Evolutionary conservation across 2,888 invertebrate genomes (phyloP), one percentile per base, ranked within the genome.

Genomic region (Pristionchus exspectatus): DNA sequence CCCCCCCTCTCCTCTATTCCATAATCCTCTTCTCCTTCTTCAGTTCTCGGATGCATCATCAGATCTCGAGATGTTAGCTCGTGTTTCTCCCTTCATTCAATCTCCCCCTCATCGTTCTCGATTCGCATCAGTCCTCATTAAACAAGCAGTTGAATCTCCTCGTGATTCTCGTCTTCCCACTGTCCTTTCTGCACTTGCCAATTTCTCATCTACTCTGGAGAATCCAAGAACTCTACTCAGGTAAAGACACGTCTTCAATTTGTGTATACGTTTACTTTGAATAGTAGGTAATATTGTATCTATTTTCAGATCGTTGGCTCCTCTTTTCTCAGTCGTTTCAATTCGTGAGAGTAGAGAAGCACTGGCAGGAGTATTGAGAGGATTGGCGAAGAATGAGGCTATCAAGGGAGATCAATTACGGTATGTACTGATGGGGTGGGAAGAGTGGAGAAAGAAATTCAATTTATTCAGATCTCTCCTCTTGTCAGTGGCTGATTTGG

Each of bases 401-500:
- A 24, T 87, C 56, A 54, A 90, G 77, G 90, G 90, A 56, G 90
- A 90, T 87, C 81, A 90, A 24, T 86, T 90, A 12, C 63, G 50
- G 85, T 87, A 30, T 14, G 66, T 18, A 63, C 63, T 9, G 14
- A 27, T 38, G 63, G 38, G n/a, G 63, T 54, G 50, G 50, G 44
- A 3, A 30, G 54, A 24, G 44, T 33, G 83, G 44, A 44, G n/a
- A 12, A 9, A 38, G 72, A n/a, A 24, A 24, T 30, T 24, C 27
- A 27, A 81, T 56, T 27, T 44, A 12, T 87, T 1, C 72, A 87
- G 87, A 18, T 33, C n/a, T 24, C 69, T 84, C n/a, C 69, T 89
- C 9, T 24, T 69, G 54, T 14, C 83, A 27, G 56, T 91, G 14
- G 92, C 93, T 14, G 93, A 97, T 95, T 96, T 98, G 93, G 98